Base-by-base conservation (phyloP, 2,888 invertebrate genomes). In the Papilio protenor region DNA sequence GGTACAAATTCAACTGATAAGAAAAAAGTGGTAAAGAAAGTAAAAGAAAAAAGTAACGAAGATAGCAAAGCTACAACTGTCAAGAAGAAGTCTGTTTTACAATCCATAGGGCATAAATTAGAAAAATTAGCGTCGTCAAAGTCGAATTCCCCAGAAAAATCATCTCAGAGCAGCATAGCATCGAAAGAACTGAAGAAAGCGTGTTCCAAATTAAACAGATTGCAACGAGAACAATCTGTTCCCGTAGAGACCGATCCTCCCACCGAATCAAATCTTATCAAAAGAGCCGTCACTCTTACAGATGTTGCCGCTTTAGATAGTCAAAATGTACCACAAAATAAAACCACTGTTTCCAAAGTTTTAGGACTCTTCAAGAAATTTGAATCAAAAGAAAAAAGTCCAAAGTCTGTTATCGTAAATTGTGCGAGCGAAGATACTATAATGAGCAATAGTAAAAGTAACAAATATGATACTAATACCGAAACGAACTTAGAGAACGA, bases 291-390 rank as follows among this genome's bases (percentile, higher is more conserved):
- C 40, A 97, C 97, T 57, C 95, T 96, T 27, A 97, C 97, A 81
- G 96, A 97, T 84, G 95, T 97, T 77, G 95, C 96, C 10, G 93
- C 93, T 77, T 85, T 95, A 78, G 91, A 91, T 72, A 90, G 83
- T 77, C 89, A 88, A 55, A 92, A 81, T 78, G 82, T 90, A 47
- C 90, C 89, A 33, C 95, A 95, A 70, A 96, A 95, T 70, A 96
- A 96, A 84, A 96, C 96, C 61, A 96, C 96, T 16, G 96, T 97
- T 4, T 97, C 97, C 0, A 96, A 96, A 86, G 97, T 98, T 69
- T 90, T 98, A 78, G 97, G 97, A 0, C 91, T 98, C 4, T 97
- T 98, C 83, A 97, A 96, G 82, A 97, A 96, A 89, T 96, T 96
- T 88, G 96, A 97, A 89, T 95, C 96, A 74, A 95, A 96, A 83